Conservation (phyloP, 2,888 invertebrate species). For the Cataglyphis altisquamis region DNA sequence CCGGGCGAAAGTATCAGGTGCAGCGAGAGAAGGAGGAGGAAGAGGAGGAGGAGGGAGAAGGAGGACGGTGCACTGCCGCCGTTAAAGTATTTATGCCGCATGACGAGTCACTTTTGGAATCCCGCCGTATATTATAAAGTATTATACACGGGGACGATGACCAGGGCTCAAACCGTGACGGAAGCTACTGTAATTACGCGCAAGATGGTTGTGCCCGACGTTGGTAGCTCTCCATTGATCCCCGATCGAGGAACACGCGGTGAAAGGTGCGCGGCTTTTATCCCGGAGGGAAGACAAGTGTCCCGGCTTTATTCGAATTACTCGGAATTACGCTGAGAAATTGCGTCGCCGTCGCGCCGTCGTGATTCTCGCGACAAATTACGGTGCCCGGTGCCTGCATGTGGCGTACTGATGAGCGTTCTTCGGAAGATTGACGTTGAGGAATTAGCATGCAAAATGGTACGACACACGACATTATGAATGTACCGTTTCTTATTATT, state of each 20-base stretch:
- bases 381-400: not conserved
- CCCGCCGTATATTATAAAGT: constrained; percentile 73
- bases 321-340: constrained; percentile 48
- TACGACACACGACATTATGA: not conserved
- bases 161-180: constrained; percentile 74
- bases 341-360: constrained; percentile 18
- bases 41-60: constrained; percentile 65
- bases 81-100: constrained; percentile 83
- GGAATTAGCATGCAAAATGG: constrained; percentile 18
- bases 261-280: constrained; percentile 65
- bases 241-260: constrained; percentile 64
- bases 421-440: constrained; percentile 3
- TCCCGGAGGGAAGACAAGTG: constrained; percentile 45
- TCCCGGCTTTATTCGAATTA: constrained; percentile 50
- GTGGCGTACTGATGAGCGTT: not conserved
- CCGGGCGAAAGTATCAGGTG: constrained; percentile 83
- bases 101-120: constrained; percentile 85
- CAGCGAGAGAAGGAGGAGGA: constrained; percentile 68
- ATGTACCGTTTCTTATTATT: not conserved
- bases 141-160: constrained; percentile 76
- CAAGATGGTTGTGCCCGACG: constrained; percentile 71
- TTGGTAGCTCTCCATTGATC: constrained; percentile 68
- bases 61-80: constrained; percentile 74
- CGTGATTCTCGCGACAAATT: constrained; percentile 15
- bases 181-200: constrained; percentile 78